phyloP scores from a whole-genome alignment of 1,140 invertebrate species.

The Oryctes rhinoceros region DNA sequence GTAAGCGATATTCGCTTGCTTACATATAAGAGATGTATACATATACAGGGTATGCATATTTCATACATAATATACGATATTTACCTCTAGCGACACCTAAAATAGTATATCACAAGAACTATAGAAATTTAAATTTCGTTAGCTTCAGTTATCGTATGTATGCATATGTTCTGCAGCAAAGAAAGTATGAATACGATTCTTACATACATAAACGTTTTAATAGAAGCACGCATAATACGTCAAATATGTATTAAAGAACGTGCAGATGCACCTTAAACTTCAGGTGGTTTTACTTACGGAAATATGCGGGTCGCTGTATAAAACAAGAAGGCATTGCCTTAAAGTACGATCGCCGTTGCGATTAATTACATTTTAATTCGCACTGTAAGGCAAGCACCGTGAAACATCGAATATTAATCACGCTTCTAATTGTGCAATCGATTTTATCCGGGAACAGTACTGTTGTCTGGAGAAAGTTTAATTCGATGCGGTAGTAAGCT shows the following conservation, averaged over 20 bases:
- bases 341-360: conserved; percentile 14
- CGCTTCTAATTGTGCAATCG: conserved; percentile 41
- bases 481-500: conserved; percentile 18
- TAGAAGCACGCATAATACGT: not conserved
- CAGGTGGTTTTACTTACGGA: conserved; percentile 31
- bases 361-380: conserved; percentile 41
- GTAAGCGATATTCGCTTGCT: too few species aligned
- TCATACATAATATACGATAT: too few species aligned
- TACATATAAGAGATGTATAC: too few species aligned
- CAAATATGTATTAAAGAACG: not conserved
- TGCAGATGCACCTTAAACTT: conserved; percentile 6
- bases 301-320: conserved; percentile 33
- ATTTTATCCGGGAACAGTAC: conserved; percentile 22
- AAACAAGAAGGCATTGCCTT: conserved; percentile 15
- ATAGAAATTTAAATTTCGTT: not conserved
- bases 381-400: conserved; percentile 13
- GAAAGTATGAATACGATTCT: not conserved
- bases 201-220: not conserved
- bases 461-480: conserved; percentile 31
- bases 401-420: conserved; percentile 39
- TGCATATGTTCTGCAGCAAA: too few species aligned
- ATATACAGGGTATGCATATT: too few species aligned
- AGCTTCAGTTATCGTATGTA: not conserved
- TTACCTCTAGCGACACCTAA: too few species aligned
- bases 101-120: too few species aligned